These are phyloP conservation scores for Erebia epiphron DNA, from an alignment of 2,888 invertebrate species.

Conservation along the genomic window DNA sequence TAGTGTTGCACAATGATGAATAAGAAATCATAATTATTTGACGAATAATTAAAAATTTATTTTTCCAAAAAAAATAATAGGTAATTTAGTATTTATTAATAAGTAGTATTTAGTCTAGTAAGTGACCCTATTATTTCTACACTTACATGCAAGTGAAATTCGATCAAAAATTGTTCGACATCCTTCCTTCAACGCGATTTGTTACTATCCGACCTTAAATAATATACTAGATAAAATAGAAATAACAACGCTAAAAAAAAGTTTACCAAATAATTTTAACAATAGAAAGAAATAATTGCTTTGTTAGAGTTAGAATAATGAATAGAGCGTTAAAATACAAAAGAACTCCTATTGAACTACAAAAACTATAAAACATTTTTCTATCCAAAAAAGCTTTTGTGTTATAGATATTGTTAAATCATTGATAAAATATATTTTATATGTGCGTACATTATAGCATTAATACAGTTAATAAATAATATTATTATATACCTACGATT, in stretches of 20 bases:
- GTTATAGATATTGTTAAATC: not conserved
- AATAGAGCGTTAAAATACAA: not conserved
- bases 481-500: not conserved
- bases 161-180: not conserved
- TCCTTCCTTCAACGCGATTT: not conserved
- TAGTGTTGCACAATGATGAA: no score
- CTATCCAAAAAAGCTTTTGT: not conserved
- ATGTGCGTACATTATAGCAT: not conserved
- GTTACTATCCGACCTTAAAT: not conserved
- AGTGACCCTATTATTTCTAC: not conserved
- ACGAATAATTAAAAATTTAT: not conserved
- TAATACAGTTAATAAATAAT: not conserved
- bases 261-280: not conserved
- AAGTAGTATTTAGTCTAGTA: not conserved
- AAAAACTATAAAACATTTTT: not conserved
- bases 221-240: no score
- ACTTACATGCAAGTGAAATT: not conserved
- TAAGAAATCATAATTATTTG: no score
- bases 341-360: not conserved
- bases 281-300: not conserved
- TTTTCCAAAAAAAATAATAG: not conserved
- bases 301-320: not conserved
- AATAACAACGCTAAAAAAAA: not conserved
- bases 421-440: not conserved
- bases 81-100: constrained; percentile 6